These are phyloP conservation scores for Drosophila maculinotata DNA, from an alignment of 2,888 invertebrate species.

Conservation along the genomic window DNA sequence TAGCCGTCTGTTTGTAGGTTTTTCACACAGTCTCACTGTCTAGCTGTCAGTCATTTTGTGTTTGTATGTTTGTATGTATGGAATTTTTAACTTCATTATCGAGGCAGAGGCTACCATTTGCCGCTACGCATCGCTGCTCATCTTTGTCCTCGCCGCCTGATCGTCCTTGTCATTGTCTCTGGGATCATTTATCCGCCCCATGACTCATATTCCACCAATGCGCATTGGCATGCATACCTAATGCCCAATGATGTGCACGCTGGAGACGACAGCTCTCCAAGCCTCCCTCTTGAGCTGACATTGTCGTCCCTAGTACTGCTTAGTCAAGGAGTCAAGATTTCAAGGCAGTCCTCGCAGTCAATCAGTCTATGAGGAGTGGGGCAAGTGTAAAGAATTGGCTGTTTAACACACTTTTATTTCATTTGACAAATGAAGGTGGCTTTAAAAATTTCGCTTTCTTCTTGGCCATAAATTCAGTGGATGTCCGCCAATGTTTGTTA, in stretches of 20 bases:
- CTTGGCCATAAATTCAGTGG: slow-evolving; percentile 72
- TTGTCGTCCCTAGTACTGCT: slow-evolving; percentile 21
- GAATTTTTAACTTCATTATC: slow-evolving; percentile 81
- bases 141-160: slow-evolving; percentile 25
- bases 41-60: slow-evolving; percentile 58
- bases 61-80: slow-evolving; percentile 77
- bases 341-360: slow-evolving; percentile 1
- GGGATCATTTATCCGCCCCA: slow-evolving; percentile 61
- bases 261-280: slow-evolving; percentile 44
- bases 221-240: slow-evolving; percentile 76
- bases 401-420: slow-evolving; percentile 13
- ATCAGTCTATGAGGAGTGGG: neutral
- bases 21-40: slow-evolving; percentile 15
- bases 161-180: slow-evolving; percentile 63
- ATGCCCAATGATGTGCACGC: slow-evolving; percentile 76
- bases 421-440: slow-evolving; percentile 22
- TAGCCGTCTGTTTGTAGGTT: slow-evolving; percentile 14
- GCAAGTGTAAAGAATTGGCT: slow-evolving; percentile 35
- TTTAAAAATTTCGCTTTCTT: slow-evolving; percentile 38
- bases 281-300: slow-evolving; percentile 37
- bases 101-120: slow-evolving; percentile 61
- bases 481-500: slow-evolving; percentile 81
- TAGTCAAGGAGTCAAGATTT: too few species aligned
- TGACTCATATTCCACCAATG: slow-evolving; percentile 42
- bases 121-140: slow-evolving; percentile 57